Evolutionary conservation across 53 echinoderm and acorn worm genomes (phyloP), one percentile per base, ranked within the genome.

Genomic region (Echinometra lucunter): DNA sequence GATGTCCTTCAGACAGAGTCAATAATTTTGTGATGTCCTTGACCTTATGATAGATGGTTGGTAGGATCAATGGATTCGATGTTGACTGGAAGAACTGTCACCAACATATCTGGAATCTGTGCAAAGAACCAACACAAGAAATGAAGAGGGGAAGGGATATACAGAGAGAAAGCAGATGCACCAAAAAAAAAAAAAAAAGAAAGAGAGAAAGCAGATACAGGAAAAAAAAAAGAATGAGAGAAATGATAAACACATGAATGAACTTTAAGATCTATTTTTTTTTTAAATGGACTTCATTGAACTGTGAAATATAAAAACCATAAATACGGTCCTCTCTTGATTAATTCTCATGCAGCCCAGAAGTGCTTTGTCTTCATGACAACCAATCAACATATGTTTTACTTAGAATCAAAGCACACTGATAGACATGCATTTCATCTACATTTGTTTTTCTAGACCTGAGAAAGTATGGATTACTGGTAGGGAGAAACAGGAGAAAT

Each of bases 11-110:
- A 81, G 44, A 81, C 19, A 44, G 12, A 80, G 27, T 40, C 81
- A 42, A 0, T 81, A 8, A 81, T 44, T 44, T 81, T 81, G 19
- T 2, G 42, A 81, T 81, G 44, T 81, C 35, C 17, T 42, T 81
- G 81, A 81, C 81, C 81, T 81, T 81, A 34, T 13, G 44, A 4
- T 18, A 19, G 23, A 17, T 38, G 18, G 38, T 19, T 44, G 40
- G 21, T 55, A 23, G 88, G 28, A 60, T 94, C 94, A 94, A 66
- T 66, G 85, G 45, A 94, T 94, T 7, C 94, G 30, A 58, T 94
- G 94, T 63, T 94, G 94, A 66, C 87, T 94, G 94, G 82, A 83
- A 83, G 94, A 82, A 85, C 45, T 30, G 87, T 94, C 94, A 12
- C 94, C 85, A 63, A 66, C 63, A 8, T 83, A 94, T 60, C 94